Evolutionary conservation across 2,113 vertebrate species (phyloP).

Genomic region (Peromyscus leucopus): DNA sequence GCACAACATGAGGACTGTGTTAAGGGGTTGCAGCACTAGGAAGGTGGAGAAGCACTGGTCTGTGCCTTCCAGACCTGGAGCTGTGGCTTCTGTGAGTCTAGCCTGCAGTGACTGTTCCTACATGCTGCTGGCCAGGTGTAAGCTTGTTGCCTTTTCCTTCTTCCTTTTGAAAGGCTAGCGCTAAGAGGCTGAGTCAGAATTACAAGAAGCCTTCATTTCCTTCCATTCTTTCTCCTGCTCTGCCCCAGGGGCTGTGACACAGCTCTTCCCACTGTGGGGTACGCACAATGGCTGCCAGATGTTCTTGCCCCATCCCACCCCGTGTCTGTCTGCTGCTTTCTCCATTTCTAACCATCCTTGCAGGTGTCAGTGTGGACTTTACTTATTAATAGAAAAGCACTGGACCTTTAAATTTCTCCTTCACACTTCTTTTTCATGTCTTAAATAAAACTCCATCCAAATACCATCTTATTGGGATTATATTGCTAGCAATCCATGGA

Average conservation of each 20-base stretch:
- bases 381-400: conserved; percentile 26
- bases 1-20: neutral
- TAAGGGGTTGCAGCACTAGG: neutral
- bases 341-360: neutral
- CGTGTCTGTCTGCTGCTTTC: neutral
- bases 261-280: no score
- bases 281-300: neutral
- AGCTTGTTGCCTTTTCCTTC: neutral
- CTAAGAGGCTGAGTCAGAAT: neutral
- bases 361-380: conserved; percentile 1
- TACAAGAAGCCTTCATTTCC: neutral
- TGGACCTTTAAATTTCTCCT: neutral
- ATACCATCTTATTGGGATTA: neutral
- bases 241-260: neutral
- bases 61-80: neutral
- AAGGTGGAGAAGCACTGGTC: neutral
- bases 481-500: no score
- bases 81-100: neutral
- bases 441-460: neutral
- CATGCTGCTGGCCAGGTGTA: neutral
- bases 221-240: neutral
- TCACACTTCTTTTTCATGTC: neutral
- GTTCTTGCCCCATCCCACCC: neutral
- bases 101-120: neutral
- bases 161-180: neutral